A percentile compares a stretch with the other conserved stretches of the same genome.
phyloP scores from a whole-genome alignment of 2,888 invertebrate species.

The Polydrusus pterygomalis region DNA sequence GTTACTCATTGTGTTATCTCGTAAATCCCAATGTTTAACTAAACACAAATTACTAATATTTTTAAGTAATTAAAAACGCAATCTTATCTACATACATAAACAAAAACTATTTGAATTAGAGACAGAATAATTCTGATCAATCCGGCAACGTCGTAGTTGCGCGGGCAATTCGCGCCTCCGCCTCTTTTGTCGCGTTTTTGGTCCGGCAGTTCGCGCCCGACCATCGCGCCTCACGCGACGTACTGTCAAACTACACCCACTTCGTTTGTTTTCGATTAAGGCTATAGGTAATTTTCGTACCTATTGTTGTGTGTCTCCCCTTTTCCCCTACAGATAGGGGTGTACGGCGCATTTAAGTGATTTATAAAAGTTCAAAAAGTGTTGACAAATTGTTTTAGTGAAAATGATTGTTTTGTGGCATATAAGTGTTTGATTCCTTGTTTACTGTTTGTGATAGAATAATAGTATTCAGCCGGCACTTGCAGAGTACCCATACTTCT shows the following conservation, averaged over 20 bases:
- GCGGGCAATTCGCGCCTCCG: slow-evolving; percentile 46
- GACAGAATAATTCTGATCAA: slow-evolving; percentile 1
- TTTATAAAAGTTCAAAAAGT: background rate
- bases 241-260: slow-evolving; percentile 38
- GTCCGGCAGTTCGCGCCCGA: slow-evolving; percentile 45
- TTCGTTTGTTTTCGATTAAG: slow-evolving; percentile 24
- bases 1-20: no score
- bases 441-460: slow-evolving; percentile 35
- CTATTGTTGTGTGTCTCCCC: background rate
- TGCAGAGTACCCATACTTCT: slow-evolving; percentile 16
- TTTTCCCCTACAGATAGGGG: slow-evolving; percentile 1
- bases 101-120: background rate
- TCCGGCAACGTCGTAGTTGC: slow-evolving; percentile 45
- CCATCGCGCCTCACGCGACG: slow-evolving; percentile 40
- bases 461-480: slow-evolving; percentile 35
- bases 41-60: no score
- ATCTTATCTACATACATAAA: no score
- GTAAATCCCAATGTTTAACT: no score
- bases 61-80: no score
- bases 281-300: slow-evolving; percentile 2
- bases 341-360: slow-evolving; percentile 13
- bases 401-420: slow-evolving; percentile 25
- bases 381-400: slow-evolving; percentile 14
- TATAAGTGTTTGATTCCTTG: slow-evolving; percentile 31
- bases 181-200: slow-evolving; percentile 41